Percentiles rank a stretch among this genome's conserved stretches.
These are phyloP conservation scores for Carlito syrichta DNA, from an alignment of 2,113 vertebrate species.

Conservation along the genomic window DNA sequence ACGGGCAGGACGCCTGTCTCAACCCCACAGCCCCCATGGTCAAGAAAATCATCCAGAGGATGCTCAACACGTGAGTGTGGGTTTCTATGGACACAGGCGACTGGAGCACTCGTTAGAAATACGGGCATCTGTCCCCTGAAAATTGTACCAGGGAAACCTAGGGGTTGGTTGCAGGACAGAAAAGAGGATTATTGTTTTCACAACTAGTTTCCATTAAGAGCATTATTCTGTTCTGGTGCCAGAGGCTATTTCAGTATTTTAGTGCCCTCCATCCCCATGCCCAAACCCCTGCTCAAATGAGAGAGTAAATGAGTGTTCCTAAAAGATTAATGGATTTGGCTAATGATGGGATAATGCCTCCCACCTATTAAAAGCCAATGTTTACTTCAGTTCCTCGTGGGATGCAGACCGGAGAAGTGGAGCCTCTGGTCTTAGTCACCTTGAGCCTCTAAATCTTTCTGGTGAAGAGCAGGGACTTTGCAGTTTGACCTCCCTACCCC, in stretches of 20 bases:
- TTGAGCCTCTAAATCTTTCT: not conserved
- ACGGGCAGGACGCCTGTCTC: slow-evolving; percentile 40
- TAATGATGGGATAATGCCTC: not conserved
- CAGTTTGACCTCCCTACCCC: not conserved
- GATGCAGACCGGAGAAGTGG: not conserved
- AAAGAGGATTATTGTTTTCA: not conserved
- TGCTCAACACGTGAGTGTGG: slow-evolving; percentile 52
- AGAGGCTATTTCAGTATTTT: not conserved
- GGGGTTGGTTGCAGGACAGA: not conserved
- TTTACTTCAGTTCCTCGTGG: accelerated
- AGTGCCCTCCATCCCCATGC: not conserved
- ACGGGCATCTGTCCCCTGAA: not conserved
- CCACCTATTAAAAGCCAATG: not conserved
- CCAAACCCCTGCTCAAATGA: not conserved
- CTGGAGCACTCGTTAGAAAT: accelerated
- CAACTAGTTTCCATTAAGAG: not conserved
- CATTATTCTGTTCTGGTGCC: not conserved
- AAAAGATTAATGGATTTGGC: not conserved
- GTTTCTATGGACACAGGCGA: not conserved
- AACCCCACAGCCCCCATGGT: slow-evolving; percentile 9
- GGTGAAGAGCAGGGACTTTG: not conserved
- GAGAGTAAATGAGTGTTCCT: not conserved
- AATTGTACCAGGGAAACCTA: not conserved
- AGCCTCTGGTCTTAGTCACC: not conserved
- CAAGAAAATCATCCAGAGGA: slow-evolving; percentile 44